Conservation (phyloP, 2,113 vertebrate species). For the Pampusana beccarii region DNA sequence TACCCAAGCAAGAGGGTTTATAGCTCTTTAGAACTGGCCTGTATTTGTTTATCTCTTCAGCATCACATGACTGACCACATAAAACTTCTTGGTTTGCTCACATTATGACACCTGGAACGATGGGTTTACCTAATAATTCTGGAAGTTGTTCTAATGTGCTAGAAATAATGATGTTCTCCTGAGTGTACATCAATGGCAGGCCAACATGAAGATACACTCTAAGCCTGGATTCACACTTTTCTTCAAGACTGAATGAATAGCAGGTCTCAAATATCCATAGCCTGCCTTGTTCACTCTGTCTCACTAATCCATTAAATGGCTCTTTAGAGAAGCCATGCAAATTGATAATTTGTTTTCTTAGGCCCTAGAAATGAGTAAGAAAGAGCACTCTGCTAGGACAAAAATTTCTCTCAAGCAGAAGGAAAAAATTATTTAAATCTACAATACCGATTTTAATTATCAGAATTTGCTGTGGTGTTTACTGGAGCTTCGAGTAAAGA, state of each 20-base stretch:
- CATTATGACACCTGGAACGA: not conserved
- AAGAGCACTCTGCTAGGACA: not conserved
- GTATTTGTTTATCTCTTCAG: fast-evolving
- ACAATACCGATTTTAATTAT: not conserved
- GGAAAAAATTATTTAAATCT: not conserved
- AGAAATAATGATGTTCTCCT: not conserved
- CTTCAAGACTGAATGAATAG: not conserved
- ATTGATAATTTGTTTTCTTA: not conserved
- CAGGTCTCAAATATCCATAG: not conserved
- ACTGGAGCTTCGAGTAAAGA: not conserved
- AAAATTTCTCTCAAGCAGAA: not conserved
- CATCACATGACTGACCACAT: too few species aligned
- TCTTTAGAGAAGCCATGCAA: not conserved
- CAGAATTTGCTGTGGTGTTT: not conserved
- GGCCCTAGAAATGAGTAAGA: not conserved
- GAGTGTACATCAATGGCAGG: not conserved
- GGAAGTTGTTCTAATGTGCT: not conserved
- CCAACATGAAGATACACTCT: not conserved
- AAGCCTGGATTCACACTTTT: not conserved
- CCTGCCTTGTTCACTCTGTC: not conserved
- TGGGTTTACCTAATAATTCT: not conserved
- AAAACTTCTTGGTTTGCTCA: not conserved
- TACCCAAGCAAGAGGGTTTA: not conserved
- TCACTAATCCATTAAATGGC: not conserved
- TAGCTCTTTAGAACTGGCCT: too few species aligned